Evolutionary conservation across 2,888 invertebrate species (phyloP), one percentile per base, ranked within the genome.

Genomic region (Clitarchus hookeri): DNA sequence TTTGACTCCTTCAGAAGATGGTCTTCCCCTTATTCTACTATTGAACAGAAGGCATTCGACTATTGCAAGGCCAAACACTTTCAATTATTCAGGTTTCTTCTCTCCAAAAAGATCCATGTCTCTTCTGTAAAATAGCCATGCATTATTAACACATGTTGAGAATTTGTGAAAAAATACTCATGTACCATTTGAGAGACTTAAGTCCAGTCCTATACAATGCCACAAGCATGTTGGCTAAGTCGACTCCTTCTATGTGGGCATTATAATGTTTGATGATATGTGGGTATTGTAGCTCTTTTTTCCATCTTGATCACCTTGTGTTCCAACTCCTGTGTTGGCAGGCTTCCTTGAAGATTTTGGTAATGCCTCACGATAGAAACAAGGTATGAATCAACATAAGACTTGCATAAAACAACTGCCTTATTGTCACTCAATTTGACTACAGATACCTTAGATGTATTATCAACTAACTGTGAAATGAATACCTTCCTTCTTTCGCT

Each of bases 351-450:
- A 65, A n/a, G 3, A 16, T 65, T 48, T 16, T 48, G 48, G 48
- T 48, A 48, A 48, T 8, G 48, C 16, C 48, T 11, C 2, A 65
- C 23, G 6, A 4, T 23, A 65, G 65, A 65, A 65, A 65, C 65
- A 12, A 23, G 65, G 16, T 65, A 65, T 23, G 23, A 6, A 65
- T 65, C 65, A 65, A 65, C 19, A 65, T 65, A 84, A 26, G 84
- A 84, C 1, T 65, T 84, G 13, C 54, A 26, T 65, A 84, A 12
- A 9, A 48, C 6, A 54, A 84, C 84, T 65, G 65, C 84, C 65
- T 84, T 84, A 27, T 84, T 84, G 27, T 84, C 84, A 25, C 53
- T 36, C 84, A 8, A 84, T 25, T 36, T 84, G 54, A 84, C 84
- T 9, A 84, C 54, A 54, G 36, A 3, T 13, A 84, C 54, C 25